Evolutionary conservation across 2,797 vertebrate genomes (phyloP), one percentile per base, ranked within the genome.

Genomic region (Sebastiscus tertius): DNA sequence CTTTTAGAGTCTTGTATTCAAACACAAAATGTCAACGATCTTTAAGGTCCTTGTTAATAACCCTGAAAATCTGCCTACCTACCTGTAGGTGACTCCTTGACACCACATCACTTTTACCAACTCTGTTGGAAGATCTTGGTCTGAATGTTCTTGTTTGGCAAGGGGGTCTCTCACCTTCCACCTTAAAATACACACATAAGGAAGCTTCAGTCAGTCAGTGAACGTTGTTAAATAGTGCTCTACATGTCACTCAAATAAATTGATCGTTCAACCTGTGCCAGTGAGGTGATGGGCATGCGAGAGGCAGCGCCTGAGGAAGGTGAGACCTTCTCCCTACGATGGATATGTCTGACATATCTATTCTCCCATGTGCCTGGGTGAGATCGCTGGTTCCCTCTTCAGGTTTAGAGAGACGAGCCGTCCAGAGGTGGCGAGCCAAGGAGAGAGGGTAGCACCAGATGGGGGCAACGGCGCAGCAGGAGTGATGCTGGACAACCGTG

Each of bases 71-170:
- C 31, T 58, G 26, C 18, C 8, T 2, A 64, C 27, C 2, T 87
- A 98, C 98, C 98, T 96, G 80, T 97, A 99, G 2, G 94, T 93
- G 39, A 97, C 64, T 72, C 96, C 97, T 54, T 97, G 92, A 86
- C 88, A 94, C 96, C 97, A 97, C 36, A 98, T 91, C 29, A 97
- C 91, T 80, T 97, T 97, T 34, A 98, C 91, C 72, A 96, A 92
- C 75, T 97, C 95, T 78, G 90, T 82, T 61, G 89, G 91, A 52
- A 93, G 81, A 72, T 94, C 89, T 18, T 54, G 77, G 66, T 93
- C 93, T 22, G 46, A 39, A 18, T 91, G 84, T 67, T 94, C 85
- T 7, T 89, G 86, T 68, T 79, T 77, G 42, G 34, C 62, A 77
- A 95, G 85, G 18, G 88, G 86, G 34, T 96, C 90, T 82, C 91